Base-by-base conservation (phyloP, 1,140 invertebrate genomes). In the Papilio machaon region DNA sequence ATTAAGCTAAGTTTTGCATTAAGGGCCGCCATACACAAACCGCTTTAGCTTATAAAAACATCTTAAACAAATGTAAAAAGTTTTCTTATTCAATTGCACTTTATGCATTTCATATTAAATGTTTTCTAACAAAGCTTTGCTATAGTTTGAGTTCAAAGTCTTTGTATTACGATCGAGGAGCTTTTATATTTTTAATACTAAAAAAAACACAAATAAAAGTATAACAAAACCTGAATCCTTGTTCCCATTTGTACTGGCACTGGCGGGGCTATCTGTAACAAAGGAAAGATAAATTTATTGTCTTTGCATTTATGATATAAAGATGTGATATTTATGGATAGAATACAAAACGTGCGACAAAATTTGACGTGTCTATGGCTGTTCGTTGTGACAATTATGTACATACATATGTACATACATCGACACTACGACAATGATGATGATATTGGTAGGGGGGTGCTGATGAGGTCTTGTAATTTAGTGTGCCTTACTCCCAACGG, bases 181-280 rank as follows among this genome's bases (percentile, higher is more conserved):
- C 17, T 74, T 74, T 74, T 47, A 60, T 60, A 60, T 60, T 19
- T 23, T 0, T 60, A 23, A 60, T 19, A 23, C 6, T 23, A 60
- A 73, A 74, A 43, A 74, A 46, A 38, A 46, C 6, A 43, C 38
- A 43, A 43, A 43, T 43, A 43, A 43, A 75, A 67, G 52, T 64
- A 23, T 75, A 73, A 43, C 79, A 75, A 81, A 58, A 87, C 86
- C 85, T 87, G 85, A 75, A 64, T 88, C 86, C 67, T 84, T 86
- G 82, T 83, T 86, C 80, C 81, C 84, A 81, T 85, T 86, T 0
- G 80, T 85, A 84, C 64, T 73, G 58, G 35, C 85, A 84, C 70
- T 75, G 58, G 35, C 80, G 43, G 81, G 43, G 82, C 67, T 83
- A 85, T 89, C 88, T 89, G 88, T 60, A 89, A 89, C 85, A 88